A percentile compares a stretch with the other conserved stretches of the same genome.
Evolutionary conservation across 2,113 vertebrate species (phyloP).

Genomic region (Aramus guarauna): DNA sequence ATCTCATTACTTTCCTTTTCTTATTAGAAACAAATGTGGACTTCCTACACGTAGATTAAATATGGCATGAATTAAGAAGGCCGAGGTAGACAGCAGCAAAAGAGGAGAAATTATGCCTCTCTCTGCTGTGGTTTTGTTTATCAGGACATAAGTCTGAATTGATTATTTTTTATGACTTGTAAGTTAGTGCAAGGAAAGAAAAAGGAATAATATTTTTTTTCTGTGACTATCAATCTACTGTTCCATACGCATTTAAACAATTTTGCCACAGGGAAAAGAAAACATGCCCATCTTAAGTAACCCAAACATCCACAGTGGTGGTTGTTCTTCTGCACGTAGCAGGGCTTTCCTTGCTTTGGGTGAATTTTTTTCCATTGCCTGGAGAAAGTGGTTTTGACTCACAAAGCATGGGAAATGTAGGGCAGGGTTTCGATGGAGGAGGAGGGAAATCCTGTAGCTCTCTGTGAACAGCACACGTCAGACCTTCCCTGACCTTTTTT

Average conservation of each 20-base stretch:
- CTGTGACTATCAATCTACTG: neutral
- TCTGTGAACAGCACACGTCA: neutral
- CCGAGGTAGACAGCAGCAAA: neutral
- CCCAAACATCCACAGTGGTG: neutral
- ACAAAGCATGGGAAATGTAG: neutral
- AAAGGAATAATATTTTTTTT: neutral
- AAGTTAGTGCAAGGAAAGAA: neutral
- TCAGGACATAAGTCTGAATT: slow-evolving; percentile 19
- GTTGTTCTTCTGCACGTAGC: neutral
- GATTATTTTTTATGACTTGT: slow-evolving; percentile 39
- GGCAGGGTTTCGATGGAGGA: neutral
- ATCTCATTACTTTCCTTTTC: slow-evolving; percentile 53
- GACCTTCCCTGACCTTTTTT: neutral
- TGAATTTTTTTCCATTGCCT: neutral
- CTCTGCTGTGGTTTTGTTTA: slow-evolving; percentile 2
- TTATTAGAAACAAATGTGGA: slow-evolving; percentile 64
- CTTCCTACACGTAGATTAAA: slow-evolving; percentile 29
- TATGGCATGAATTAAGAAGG: slow-evolving; percentile 36
- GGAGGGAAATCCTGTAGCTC: neutral
- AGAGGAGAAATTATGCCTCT: neutral
- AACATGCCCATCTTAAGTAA: neutral
- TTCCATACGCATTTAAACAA: neutral
- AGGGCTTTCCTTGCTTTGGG: neutral
- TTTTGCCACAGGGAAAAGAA: slow-evolving; percentile 13
- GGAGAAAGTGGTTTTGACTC: neutral